phyloP scores from a whole-genome alignment of 1,140 invertebrate genomes.

The Ctenoplectra terminalis region DNA sequence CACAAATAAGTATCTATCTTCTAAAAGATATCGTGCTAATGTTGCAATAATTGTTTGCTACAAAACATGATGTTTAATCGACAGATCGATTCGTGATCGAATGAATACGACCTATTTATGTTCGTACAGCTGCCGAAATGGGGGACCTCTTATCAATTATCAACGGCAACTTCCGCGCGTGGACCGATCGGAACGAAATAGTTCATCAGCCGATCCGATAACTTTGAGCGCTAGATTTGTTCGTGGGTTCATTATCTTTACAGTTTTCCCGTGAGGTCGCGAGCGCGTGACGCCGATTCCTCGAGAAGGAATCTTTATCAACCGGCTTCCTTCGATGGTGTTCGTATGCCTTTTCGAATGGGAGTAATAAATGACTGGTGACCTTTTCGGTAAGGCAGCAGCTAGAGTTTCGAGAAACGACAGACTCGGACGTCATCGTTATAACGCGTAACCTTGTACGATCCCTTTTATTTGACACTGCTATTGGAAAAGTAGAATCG shows the following conservation, averaged over 20 bases:
- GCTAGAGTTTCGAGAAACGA: slow-evolving; percentile 37
- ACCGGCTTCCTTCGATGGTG: slow-evolving; percentile 59
- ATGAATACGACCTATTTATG: slow-evolving; percentile 17
- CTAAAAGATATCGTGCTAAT: too few relatives aligned
- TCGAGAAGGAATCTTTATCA: slow-evolving; percentile 76
- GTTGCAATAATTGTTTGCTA: too few relatives aligned
- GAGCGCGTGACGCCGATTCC: not conserved
- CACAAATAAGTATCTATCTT: too few relatives aligned
- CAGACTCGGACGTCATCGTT: too few relatives aligned
- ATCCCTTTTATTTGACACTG: too few relatives aligned
- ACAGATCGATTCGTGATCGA: not conserved
- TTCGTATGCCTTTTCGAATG: slow-evolving; percentile 65
- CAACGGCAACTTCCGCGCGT: slow-evolving; percentile 42
- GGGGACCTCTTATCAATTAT: slow-evolving; percentile 43
- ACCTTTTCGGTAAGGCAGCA: slow-evolving; percentile 63
- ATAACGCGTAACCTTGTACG: too few relatives aligned
- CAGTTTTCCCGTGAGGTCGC: not conserved
- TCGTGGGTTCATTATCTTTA: slow-evolving; percentile 37
- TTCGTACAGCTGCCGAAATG: not conserved
- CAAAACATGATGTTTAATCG: not conserved
- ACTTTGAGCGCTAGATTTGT: slow-evolving; percentile 53
- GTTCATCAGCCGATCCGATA: slow-evolving; percentile 64
- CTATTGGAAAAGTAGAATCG: too few relatives aligned
- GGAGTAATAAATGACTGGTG: slow-evolving; percentile 69
- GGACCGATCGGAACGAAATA: slow-evolving; percentile 48